A percentile compares a stretch with the other conserved stretches of the same genome.
phyloP scores from a whole-genome alignment of 2,113 vertebrate species.

The Pandion haliaetus region DNA sequence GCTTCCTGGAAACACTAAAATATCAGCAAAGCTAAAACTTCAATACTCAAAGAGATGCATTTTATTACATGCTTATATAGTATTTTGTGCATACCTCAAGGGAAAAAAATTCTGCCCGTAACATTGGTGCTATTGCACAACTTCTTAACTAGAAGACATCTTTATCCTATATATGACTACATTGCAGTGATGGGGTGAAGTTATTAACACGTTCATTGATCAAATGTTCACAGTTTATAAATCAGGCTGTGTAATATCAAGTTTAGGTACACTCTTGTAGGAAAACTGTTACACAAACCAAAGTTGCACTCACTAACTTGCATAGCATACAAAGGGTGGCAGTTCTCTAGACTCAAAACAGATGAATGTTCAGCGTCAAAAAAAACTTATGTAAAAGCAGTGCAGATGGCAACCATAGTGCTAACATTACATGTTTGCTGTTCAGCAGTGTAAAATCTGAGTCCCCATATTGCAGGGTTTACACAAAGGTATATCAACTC shows the following conservation, averaged over 20 bases:
- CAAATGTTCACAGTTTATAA: not conserved
- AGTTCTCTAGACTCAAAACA: not conserved
- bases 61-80: not conserved
- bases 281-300: not conserved
- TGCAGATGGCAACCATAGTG: not conserved
- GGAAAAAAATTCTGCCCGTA: not conserved
- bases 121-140: not conserved
- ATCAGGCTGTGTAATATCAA: not conserved
- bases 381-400: not conserved
- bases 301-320: not conserved
- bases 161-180: not conserved
- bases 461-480: not conserved
- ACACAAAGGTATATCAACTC: not conserved
- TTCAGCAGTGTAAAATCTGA: not conserved
- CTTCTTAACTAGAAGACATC: not conserved
- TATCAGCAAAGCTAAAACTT: not conserved
- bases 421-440: not conserved
- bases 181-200: not conserved
- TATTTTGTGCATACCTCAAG: not conserved
- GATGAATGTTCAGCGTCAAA: not conserved
- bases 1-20: not conserved
- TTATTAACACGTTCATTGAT: not conserved
- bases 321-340: not conserved
- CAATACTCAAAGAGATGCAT: not conserved
- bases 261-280: not conserved